These are phyloP conservation scores for Pterocles gutturalis DNA, from an alignment of 2,113 vertebrate genomes.

Conservation along the genomic window DNA sequence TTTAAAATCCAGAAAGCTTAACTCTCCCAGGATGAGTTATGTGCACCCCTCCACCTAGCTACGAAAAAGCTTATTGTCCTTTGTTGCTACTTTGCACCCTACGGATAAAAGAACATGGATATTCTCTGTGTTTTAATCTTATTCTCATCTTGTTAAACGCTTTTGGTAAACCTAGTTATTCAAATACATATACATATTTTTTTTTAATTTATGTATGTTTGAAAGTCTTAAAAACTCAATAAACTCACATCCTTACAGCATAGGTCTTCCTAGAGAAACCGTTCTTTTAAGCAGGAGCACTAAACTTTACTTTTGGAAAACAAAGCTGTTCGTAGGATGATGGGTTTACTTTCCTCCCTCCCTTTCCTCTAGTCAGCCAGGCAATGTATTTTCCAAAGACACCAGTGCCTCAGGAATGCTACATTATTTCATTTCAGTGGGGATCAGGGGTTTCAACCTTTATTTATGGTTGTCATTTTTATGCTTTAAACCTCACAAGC, in stretches of 20 bases:
- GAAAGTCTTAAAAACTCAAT: background rate
- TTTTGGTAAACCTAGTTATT: background rate
- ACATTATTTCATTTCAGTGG: conserved; percentile 59
- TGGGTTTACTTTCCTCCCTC: background rate
- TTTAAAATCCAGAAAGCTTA: background rate
- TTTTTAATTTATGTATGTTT: background rate
- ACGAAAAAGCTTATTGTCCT: background rate
- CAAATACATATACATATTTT: background rate
- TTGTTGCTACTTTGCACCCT: background rate
- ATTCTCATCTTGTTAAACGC: background rate
- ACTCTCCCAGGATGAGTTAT: background rate
- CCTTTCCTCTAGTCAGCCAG: background rate
- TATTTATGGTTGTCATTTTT: conserved; percentile 76
- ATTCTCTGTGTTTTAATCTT: background rate
- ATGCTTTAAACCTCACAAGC: conserved; percentile 59
- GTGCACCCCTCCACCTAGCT: background rate
- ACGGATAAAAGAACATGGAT: background rate
- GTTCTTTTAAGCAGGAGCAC: background rate
- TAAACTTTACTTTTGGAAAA: background rate
- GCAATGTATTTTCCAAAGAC: conserved; percentile 67
- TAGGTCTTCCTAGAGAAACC: background rate
- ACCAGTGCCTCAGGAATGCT: conserved; percentile 53
- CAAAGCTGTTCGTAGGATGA: background rate
- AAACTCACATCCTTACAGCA: background rate
- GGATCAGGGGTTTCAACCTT: conserved; percentile 53